These are phyloP conservation scores for Ceriagrion tenellum DNA, from an alignment of 2,888 invertebrate species.

Conservation along the genomic window DNA sequence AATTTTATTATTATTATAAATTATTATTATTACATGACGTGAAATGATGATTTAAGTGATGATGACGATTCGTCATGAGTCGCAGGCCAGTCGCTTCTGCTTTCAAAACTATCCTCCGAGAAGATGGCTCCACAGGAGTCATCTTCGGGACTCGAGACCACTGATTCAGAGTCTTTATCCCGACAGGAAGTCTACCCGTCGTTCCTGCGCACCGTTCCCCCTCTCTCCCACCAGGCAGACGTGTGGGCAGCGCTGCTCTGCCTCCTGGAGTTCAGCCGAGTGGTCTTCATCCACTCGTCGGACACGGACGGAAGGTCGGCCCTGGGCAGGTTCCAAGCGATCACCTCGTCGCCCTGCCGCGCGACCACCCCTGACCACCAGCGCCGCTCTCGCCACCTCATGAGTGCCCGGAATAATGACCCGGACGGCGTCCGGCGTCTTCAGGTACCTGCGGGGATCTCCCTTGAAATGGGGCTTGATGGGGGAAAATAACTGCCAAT, in stretches of 20 bases:
- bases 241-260: conserved; percentile 97
- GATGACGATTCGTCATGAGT: too few species aligned
- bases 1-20: background rate
- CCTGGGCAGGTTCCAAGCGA: conserved; percentile 95
- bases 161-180: too few species aligned
- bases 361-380: background rate
- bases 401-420: conserved; percentile 75
- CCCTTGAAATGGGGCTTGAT: too few species aligned
- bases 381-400: conserved; percentile 84
- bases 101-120: too few species aligned
- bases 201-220: conserved; percentile 97
- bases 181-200: conserved; percentile 97
- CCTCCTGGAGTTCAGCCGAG: conserved; percentile 90
- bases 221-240: conserved; percentile 98
- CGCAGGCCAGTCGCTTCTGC: too few species aligned
- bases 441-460: background rate
- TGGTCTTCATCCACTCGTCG: conserved; percentile 96
- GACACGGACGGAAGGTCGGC: conserved; percentile 97
- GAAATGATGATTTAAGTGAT: too few species aligned
- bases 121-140: too few species aligned
- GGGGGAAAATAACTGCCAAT: too few species aligned
- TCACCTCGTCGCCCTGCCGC: conserved; percentile 79
- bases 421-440: conserved; percentile 78
- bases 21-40: background rate
- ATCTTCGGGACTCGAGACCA: too few species aligned